These are phyloP conservation scores for Trypoxylus dichotomus DNA, from an alignment of 1,140 invertebrate genomes.

Conservation along the genomic window DNA sequence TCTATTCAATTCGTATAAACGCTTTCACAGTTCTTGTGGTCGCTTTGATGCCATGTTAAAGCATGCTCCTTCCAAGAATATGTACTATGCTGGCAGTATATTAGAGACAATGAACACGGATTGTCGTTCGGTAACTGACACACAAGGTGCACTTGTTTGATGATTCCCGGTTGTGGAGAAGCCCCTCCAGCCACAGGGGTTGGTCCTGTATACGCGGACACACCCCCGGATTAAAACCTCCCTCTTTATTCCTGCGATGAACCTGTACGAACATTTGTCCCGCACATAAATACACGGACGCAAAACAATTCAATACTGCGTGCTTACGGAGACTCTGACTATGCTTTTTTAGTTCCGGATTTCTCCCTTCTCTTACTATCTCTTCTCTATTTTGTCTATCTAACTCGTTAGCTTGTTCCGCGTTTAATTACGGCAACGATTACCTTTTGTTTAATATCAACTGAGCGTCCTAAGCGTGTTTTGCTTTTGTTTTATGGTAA, in stretches of 20 bases:
- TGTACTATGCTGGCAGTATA: background rate
- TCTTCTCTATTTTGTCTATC: background rate
- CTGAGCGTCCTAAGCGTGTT: background rate
- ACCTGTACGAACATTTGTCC: conserved; percentile 30
- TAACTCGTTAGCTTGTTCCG: background rate
- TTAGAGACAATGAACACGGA: conserved; percentile 21
- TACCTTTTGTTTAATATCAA: conserved; percentile 3
- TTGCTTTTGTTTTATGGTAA: background rate
- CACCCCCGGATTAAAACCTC: conserved; percentile 30
- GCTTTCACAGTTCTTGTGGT: background rate
- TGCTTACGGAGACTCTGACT: background rate
- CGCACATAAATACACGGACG: background rate
- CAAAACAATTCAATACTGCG: conserved; percentile 6
- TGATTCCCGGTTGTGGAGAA: conserved; percentile 26
- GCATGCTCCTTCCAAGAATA: background rate
- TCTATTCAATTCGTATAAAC: background rate
- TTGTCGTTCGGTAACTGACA: conserved; percentile 35
- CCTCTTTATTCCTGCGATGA: conserved; percentile 29
- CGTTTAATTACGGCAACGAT: conserved; percentile 7
- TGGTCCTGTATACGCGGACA: conserved; percentile 31
- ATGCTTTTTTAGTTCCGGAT: background rate
- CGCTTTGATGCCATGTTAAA: background rate
- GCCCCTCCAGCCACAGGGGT: conserved; percentile 32
- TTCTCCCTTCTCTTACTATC: background rate
- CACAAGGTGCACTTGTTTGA: conserved; percentile 33